Evolutionary conservation across 2,888 invertebrate genomes (phyloP), one percentile per base, ranked within the genome.

Genomic region (Adineta ricciae): DNA sequence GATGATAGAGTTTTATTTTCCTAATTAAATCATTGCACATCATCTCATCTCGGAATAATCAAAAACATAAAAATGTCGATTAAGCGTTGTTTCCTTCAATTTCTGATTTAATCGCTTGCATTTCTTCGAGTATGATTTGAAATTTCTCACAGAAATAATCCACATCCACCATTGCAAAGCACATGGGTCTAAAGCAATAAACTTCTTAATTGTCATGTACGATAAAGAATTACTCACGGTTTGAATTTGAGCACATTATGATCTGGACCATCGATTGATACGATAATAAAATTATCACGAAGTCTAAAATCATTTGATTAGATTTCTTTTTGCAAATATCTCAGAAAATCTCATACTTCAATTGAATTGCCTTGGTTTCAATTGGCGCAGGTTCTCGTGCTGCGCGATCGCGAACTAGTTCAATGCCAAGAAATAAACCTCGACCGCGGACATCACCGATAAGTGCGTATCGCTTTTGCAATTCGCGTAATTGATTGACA

Each of bases 341-440:
- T 91, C 91, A 88, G 46, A 46, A 52, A 50, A 56, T 11, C 11
- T 46, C 27, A 85, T 86, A 91, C 90, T 88, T 89, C 72, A 87
- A 86, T 24, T 91, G 88, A 50, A 90, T 87, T 83, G 88, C 87
- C 38, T 88, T 87, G 0, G 96, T 96, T 88, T 94, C 93, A 78
- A 93, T 93, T 0, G 94, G 94, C 4, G 96, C 96, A 0, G 98
- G 96, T 73, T 93, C 93, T 87, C 94, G 93, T 0, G 92, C 92
- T n/a, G 92, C 91, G 86, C 94, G 92, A 88, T 95, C 94, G 72
- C 93, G 93, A 0, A 99, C 95, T 87, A 97, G 91, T 89, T 98
- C 97, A 85, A 96, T 93, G 3, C 99, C 99, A n/a, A 97, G 93
- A 89, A 99, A 99, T 83, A 98, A 91, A 0, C 99, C 99, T 84